Conservation (phyloP, 2,888 invertebrate genomes). For the Macrophya annulata region DNA sequence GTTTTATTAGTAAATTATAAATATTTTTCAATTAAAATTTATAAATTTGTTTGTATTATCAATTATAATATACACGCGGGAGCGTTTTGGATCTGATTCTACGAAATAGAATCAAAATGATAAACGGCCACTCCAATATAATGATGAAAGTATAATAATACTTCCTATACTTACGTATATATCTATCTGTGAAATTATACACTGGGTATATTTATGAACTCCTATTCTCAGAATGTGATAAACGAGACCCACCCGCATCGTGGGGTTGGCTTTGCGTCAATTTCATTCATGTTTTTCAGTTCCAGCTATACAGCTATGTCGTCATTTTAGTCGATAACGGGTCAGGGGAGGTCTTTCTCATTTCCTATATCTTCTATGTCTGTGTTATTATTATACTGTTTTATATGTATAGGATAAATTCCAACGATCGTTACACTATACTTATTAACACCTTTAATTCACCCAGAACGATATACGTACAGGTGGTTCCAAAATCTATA, state of each 20-base stretch:
- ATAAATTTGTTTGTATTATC: no score
- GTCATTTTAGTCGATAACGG: slow-evolving; percentile 36
- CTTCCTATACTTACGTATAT: no score
- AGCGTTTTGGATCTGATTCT: neutral
- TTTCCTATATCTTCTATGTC: neutral
- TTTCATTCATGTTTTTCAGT: slow-evolving; percentile 42
- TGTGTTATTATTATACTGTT: neutral
- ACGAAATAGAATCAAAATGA: slow-evolving; percentile 4
- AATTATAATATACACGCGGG: neutral
- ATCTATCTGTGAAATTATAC: neutral
- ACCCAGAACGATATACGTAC: neutral
- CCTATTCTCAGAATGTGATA: neutral
- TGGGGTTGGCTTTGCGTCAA: slow-evolving; percentile 17
- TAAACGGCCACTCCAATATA: no score
- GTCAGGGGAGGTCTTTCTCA: neutral
- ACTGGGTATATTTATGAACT: neutral
- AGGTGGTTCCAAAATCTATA: neutral
- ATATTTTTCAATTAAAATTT: neutral
- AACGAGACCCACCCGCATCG: neutral
- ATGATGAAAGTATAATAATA: no score
- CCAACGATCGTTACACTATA: slow-evolving; percentile 8
- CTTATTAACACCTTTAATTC: neutral
- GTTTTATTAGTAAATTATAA: neutral
- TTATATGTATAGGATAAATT: neutral
- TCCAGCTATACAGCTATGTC: neutral